phyloP scores from a whole-genome alignment of 2,888 invertebrate genomes.

The Drosophila mercatorum region DNA sequence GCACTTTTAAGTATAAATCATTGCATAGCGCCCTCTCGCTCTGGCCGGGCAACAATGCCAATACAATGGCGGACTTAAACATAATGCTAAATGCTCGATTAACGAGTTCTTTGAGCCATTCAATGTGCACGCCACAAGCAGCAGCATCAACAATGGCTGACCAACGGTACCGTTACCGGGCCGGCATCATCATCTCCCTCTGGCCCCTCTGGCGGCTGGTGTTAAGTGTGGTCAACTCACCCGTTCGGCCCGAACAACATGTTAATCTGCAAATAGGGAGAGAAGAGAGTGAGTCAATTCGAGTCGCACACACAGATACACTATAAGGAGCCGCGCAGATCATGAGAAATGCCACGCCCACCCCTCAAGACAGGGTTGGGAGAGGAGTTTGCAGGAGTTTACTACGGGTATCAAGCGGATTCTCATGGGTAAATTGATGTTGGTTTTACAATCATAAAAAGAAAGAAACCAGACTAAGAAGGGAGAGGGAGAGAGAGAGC shows the following conservation, averaged over 20 bases:
- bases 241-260: constrained; percentile 52
- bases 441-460: constrained; percentile 63
- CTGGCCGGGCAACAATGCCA: constrained; percentile 12
- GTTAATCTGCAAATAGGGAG: constrained; percentile 62
- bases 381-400: not conserved
- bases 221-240: constrained; percentile 55
- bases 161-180: constrained; percentile 7
- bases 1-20: constrained; percentile 26
- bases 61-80: constrained; percentile 35
- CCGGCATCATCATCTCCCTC: not conserved
- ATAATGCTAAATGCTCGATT: constrained; percentile 64
- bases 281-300: not conserved
- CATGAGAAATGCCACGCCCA: constrained; percentile 15
- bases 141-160: constrained; percentile 32
- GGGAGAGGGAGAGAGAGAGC: not conserved
- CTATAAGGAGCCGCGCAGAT: constrained; percentile 18
- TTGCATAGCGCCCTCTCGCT: constrained; percentile 19
- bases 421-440: constrained; percentile 62
- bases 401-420: constrained; percentile 37
- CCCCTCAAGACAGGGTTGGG: not conserved
- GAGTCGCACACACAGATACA: constrained; percentile 1
- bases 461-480: not conserved
- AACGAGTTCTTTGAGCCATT: constrained; percentile 47
- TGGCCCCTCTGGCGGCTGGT: not conserved
- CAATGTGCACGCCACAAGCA: constrained; percentile 8